These are phyloP conservation scores for Micrasema longulum DNA, from an alignment of 1,140 invertebrate genomes.

Conservation along the genomic window DNA sequence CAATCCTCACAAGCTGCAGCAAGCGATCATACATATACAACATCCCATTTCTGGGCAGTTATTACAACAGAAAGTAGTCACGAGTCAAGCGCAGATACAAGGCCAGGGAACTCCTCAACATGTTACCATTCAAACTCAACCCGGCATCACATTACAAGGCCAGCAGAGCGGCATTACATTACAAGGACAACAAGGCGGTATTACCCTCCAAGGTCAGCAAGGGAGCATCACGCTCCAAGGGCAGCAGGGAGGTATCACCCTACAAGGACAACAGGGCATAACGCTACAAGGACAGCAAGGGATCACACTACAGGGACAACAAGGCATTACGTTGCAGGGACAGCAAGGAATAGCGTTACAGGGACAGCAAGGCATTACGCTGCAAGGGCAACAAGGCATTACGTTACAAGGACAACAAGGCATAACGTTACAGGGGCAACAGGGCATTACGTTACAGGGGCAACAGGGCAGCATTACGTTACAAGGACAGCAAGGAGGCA, in stretches of 20 bases:
- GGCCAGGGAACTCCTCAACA: slow-evolving; percentile 56
- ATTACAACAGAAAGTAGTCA: slow-evolving; percentile 54
- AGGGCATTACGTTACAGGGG: slow-evolving; percentile 32
- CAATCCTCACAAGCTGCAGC: slow-evolving; percentile 68
- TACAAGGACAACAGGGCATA: slow-evolving; percentile 41
- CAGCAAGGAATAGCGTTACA: slow-evolving; percentile 39
- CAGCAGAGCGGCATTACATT: slow-evolving; percentile 29
- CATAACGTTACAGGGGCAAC: background rate
- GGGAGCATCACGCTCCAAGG: slow-evolving; percentile 32
- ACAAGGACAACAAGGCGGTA: slow-evolving; percentile 43
- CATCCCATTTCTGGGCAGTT: slow-evolving; percentile 63
- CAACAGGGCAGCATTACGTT: slow-evolving; percentile 35
- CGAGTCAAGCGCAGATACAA: slow-evolving; percentile 43
- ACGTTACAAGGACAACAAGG: too few relatives aligned
- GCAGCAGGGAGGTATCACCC: slow-evolving; percentile 24
- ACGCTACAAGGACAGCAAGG: slow-evolving; percentile 41
- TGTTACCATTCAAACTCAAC: slow-evolving; percentile 39
- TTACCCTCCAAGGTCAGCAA: slow-evolving; percentile 42
- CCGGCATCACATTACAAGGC: slow-evolving; percentile 41
- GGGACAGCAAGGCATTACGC: slow-evolving; percentile 31
- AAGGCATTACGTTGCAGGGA: slow-evolving; percentile 32
- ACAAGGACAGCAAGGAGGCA: slow-evolving; percentile 36
- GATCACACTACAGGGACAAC: slow-evolving; percentile 33
- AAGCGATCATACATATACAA: slow-evolving; percentile 66
- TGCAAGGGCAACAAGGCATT: slow-evolving; percentile 45